Conservation (phyloP, 2,113 vertebrate genomes). For the Promerops cafer region DNA sequence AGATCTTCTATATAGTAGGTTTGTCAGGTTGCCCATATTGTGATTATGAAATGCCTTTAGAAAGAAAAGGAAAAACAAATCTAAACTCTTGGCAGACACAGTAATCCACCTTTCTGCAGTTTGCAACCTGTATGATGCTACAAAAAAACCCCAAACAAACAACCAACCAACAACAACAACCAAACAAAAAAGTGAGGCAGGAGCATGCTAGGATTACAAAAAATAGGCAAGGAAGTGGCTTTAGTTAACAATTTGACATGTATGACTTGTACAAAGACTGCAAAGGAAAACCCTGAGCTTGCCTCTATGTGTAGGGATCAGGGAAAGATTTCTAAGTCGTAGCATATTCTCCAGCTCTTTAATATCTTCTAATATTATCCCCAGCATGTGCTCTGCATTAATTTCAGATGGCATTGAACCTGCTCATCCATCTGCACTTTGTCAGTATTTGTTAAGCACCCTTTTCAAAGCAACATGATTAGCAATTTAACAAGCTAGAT, state of each 20-base stretch:
- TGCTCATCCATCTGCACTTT: slow-evolving; percentile 4
- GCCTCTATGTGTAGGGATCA: neutral
- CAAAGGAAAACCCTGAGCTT: neutral
- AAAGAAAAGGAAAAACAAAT: neutral
- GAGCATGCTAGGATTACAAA: neutral
- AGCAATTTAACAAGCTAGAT: neutral
- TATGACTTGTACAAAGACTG: neutral
- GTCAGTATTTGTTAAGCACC: neutral
- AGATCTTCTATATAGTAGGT: neutral
- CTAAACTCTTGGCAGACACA: neutral
- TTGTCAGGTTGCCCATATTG: neutral
- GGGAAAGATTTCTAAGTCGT: slow-evolving; percentile 23
- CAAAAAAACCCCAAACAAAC: neutral
- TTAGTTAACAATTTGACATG: slow-evolving; percentile 4
- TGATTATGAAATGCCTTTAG: neutral
- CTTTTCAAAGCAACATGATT: neutral
- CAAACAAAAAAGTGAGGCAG: neutral
- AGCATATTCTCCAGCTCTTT: neutral
- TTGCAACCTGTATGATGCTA: neutral
- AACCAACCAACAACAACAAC: neutral
- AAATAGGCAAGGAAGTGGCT: neutral
- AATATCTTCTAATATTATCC: slow-evolving; percentile 1
- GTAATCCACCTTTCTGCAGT: neutral
- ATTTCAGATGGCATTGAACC: slow-evolving; percentile 1
- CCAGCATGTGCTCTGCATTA: slow-evolving; percentile 2